A percentile compares a stretch with the other conserved stretches of the same genome.
These are phyloP conservation scores for Dascyllus trimaculatus DNA, from an alignment of 2,113 vertebrate genomes.

Conservation along the genomic window DNA sequence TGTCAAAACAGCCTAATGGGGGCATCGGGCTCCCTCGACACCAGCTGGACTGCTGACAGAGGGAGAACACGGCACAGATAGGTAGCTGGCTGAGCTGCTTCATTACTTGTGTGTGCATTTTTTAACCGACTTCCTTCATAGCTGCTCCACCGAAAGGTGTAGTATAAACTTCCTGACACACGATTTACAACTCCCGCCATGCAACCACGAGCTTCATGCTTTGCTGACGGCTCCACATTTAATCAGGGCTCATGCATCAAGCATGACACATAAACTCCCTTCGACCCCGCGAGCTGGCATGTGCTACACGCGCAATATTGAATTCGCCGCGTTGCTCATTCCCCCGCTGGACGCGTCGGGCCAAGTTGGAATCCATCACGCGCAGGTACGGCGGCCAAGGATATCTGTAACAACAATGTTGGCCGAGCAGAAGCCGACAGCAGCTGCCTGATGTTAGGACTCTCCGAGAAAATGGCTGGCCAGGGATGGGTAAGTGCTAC, in stretches of 20 bases:
- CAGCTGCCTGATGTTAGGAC: slow-evolving; percentile 57
- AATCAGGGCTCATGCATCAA: slow-evolving; percentile 33
- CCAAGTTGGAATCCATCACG: slow-evolving; percentile 41
- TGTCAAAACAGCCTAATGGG: slow-evolving; percentile 77
- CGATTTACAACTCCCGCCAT: neutral
- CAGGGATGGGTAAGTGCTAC: slow-evolving; percentile 40
- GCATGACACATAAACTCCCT: slow-evolving; percentile 21
- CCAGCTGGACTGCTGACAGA: slow-evolving; percentile 74
- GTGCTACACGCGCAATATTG: neutral
- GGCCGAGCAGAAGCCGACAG: slow-evolving; percentile 21
- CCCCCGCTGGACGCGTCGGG: neutral
- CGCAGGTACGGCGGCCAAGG: slow-evolving; percentile 48
- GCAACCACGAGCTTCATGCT: neutral
- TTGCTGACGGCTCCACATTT: neutral
- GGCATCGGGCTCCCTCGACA: slow-evolving; percentile 53
- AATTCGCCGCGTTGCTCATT: slow-evolving; percentile 24
- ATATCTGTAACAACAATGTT: slow-evolving; percentile 55
- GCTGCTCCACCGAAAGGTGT: neutral
- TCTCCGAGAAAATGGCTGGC: slow-evolving; percentile 48
- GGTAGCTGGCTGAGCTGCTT: slow-evolving; percentile 48
- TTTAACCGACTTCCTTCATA: slow-evolving; percentile 35
- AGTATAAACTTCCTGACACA: slow-evolving; percentile 14
- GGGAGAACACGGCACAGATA: slow-evolving; percentile 43
- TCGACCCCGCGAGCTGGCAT: slow-evolving; percentile 12
- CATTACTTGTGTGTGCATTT: slow-evolving; percentile 23